Evolutionary conservation across 2,888 invertebrate genomes (phyloP), one percentile per base, ranked within the genome.

Genomic region (Rhaphigaster nebulosa): DNA sequence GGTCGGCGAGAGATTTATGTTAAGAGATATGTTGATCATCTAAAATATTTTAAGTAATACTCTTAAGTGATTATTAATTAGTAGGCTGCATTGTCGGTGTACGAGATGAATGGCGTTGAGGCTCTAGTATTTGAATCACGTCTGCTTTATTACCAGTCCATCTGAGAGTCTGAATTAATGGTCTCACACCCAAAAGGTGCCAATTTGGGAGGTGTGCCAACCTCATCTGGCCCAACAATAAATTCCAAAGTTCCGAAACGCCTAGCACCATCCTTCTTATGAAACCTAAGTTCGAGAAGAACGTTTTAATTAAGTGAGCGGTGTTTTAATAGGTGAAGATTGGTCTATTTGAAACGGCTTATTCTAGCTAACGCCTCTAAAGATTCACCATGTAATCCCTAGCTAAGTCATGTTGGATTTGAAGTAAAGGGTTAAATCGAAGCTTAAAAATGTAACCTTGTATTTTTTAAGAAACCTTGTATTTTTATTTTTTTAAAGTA

Each of bases 21-120:
- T 45, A 1, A 13, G 84, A n/a, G 84, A 84, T 84, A 84, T 26
- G 84, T 50, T 50, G 45, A 45, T 84, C 84, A n/a, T 84, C 84
- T 84, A 13, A 15, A 84, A 84, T 84, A 84, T 84, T 84, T 84
- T n/a, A 50, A 84, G n/a, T 50, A 50, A 50, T 15, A 15, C 84
- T 84, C 45, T 84, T 84, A 84, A 84, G 84, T 84, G 84, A 84
- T 84, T 84, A 50, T 45, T 84, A 84, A 84, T 84, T 84, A 84
- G 45, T 45, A 45, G 84, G 84, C 84, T n/a, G 13, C 15, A 84
- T 84, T 84, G 84, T 84, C 45, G 84, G 80, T 4, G 45, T 23
- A 12, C 5, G 80, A 38, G 38, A 41, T 84, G 84, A n/a, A 50
- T 50, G 84, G 84, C 45, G 26, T 4, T 13, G 45, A 45, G 45